Evolutionary conservation across 2,797 vertebrate genomes (phyloP).

Genomic region (Delichon dasypus): DNA sequence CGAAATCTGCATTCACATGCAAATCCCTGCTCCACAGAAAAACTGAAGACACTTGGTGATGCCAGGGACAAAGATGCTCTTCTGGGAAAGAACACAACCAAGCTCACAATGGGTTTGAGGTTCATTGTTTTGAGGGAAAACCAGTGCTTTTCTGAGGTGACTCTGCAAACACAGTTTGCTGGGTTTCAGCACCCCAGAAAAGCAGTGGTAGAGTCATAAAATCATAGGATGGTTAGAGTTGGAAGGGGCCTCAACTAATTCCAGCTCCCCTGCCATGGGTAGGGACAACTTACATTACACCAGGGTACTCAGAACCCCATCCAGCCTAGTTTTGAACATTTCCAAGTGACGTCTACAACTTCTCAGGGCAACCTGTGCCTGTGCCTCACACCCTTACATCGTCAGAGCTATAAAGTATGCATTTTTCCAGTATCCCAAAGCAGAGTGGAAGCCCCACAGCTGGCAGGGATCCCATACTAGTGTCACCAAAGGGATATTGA

Average conservation of each 20-base stretch:
- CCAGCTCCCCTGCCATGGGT: background rate
- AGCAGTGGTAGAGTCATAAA: background rate
- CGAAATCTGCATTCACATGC: background rate
- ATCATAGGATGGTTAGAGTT: background rate
- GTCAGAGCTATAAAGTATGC: background rate
- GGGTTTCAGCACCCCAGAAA: background rate
- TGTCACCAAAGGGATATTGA: background rate
- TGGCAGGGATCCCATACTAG: background rate
- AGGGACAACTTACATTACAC: background rate
- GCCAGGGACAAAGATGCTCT: background rate
- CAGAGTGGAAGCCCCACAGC: background rate
- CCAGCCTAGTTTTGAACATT: background rate
- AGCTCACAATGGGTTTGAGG: background rate
- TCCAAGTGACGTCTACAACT: background rate
- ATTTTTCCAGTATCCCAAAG: background rate
- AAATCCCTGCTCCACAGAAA: background rate
- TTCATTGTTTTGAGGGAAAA: background rate
- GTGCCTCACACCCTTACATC: background rate
- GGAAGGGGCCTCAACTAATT: background rate
- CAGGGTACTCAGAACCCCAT: background rate
- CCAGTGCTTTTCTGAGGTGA: accelerated
- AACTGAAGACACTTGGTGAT: background rate
- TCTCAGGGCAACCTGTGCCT: background rate
- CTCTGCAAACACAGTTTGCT: background rate
- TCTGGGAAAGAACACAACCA: background rate